A percentile compares a stretch with the other conserved stretches of the same genome.
These are phyloP conservation scores for Origma solitaria DNA, from an alignment of 2,113 vertebrate species.

Conservation along the genomic window DNA sequence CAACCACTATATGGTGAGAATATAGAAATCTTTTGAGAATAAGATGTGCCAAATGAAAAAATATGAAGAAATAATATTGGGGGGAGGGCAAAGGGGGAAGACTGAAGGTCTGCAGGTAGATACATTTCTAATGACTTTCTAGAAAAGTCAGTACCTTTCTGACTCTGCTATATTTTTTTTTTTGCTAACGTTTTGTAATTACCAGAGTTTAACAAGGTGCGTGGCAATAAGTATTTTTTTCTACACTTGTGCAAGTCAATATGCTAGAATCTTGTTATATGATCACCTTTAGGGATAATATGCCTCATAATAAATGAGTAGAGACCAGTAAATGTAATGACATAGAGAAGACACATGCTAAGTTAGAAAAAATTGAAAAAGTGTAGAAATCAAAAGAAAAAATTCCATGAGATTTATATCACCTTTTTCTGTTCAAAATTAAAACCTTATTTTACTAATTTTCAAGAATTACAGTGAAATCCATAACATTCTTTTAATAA, in stretches of 20 bases:
- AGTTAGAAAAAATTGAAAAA: background rate
- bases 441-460: background rate
- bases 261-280: background rate
- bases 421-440: background rate
- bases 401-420: background rate
- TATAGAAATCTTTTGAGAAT: background rate
- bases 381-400: background rate
- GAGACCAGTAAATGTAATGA: background rate
- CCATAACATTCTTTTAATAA: background rate
- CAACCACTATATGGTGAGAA: background rate
- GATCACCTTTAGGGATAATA: background rate
- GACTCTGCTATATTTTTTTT: background rate
- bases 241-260: background rate
- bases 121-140: background rate
- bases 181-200: background rate
- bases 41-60: background rate
- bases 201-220: background rate
- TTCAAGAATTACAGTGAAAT: background rate
- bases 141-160: background rate
- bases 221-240: background rate
- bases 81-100: rapidly evolving
- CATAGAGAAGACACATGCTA: background rate
- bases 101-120: background rate
- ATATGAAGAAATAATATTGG: background rate
- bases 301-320: background rate